These are phyloP conservation scores for Cryptomyrus ogoouensis DNA, from an alignment of 2,113 vertebrate species.

Conservation along the genomic window DNA sequence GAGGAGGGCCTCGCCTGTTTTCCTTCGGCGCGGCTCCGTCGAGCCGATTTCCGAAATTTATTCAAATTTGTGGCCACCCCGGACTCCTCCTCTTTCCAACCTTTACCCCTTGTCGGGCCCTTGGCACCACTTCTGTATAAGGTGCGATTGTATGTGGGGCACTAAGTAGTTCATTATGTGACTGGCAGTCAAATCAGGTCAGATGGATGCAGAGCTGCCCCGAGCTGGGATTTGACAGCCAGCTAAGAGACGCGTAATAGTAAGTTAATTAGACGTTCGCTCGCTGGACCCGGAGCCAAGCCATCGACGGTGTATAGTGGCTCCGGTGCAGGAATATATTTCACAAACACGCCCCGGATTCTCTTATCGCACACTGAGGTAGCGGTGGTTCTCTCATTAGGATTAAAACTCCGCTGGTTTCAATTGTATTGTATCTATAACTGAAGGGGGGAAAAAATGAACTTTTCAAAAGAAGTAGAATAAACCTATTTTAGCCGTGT, in stretches of 20 bases:
- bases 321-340: slow-evolving; percentile 31
- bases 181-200: slow-evolving; percentile 63
- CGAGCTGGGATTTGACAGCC: slow-evolving; percentile 54
- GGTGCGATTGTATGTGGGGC: slow-evolving; percentile 52
- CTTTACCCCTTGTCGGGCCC: slow-evolving; percentile 19
- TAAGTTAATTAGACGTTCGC: slow-evolving; percentile 61
- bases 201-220: slow-evolving; percentile 54
- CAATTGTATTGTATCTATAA: too few relatives aligned
- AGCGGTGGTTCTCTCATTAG: slow-evolving; percentile 48
- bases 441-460: background rate
- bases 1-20: slow-evolving; percentile 36
- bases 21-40: slow-evolving; percentile 27
- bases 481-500: slow-evolving; percentile 36
- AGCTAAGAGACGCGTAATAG: slow-evolving; percentile 55
- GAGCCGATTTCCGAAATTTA: slow-evolving; percentile 29
- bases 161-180: slow-evolving; percentile 58
- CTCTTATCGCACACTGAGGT: slow-evolving; percentile 43
- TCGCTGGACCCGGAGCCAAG: slow-evolving; percentile 52
- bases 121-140: slow-evolving; percentile 40
- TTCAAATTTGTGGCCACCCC: background rate
- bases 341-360: slow-evolving; percentile 43
- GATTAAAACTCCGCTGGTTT: slow-evolving; percentile 42
- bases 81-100: background rate
- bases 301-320: slow-evolving; percentile 42
- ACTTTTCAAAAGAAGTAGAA: slow-evolving; percentile 28